Base-by-base conservation (phyloP, 2,797 vertebrate genomes). In the Rhincodon typus region DNA sequence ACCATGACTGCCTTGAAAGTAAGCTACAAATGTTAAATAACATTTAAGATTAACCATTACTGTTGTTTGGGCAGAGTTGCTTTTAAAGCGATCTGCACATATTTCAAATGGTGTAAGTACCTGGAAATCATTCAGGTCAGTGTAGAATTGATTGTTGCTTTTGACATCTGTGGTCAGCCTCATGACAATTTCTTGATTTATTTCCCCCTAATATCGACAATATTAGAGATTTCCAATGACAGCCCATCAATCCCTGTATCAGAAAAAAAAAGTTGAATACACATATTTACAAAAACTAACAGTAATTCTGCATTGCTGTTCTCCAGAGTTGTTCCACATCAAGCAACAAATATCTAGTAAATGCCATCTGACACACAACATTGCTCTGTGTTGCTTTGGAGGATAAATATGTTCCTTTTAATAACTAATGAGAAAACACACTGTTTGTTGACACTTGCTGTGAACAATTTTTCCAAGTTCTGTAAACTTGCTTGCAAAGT, bases 91-190 rank as follows among this genome's bases (percentile, higher is more conserved):
- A 53, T 74, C 34, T 95, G 25, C 70, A 77, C 57, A 34, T n/a
- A 53, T 95, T 95, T 77, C 70, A 95, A 77, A 95, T 77, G 30
- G 23, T 21, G 23, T 34, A 95, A 34, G 30, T 98, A 99, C 99
- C 98, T 99, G 99, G 97, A 98, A 99, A 95, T 98, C 98, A 96
- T 99, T 99, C 96, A 99, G 98, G 96, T 99, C 99, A 23, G 97
- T 97, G 97, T 97, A 98, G 97, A 99, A 99, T 96, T 96, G 98
- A 96, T 99, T 98, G 96, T 97, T 97, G 87, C 96, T 99, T 96
- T 98, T 98, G 82, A 99, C 96, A 23, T 98, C 97, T 86, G 98
- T 98, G 95, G 97, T 97, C 96, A 99, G 97, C 96, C 98, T 98
- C 99, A 99, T 99, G 94, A 97, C 98, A 94, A 99, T 98, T 96